A percentile compares a stretch with the other conserved stretches of the same genome.
These are phyloP conservation scores for Dryobotodes eremita DNA, from an alignment of 2,888 invertebrate genomes.

Conservation along the genomic window DNA sequence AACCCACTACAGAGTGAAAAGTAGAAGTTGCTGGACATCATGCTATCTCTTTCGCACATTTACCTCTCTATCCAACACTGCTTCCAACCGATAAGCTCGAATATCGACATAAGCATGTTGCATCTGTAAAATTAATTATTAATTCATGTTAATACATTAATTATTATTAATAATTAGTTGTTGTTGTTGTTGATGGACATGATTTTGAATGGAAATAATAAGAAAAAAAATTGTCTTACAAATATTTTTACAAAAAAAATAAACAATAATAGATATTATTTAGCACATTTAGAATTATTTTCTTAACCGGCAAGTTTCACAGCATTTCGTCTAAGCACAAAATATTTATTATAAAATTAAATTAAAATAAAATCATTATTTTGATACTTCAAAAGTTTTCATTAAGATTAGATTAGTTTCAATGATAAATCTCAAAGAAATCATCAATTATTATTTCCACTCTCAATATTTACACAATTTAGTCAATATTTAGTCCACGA, in stretches of 20 bases:
- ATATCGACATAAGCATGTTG: constrained; percentile 91
- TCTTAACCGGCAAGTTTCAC: neutral
- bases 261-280: neutral
- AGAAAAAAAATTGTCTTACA: too few relatives aligned
- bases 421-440: neutral
- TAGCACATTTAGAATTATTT: neutral
- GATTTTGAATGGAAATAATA: constrained; percentile 57
- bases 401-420: neutral
- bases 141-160: constrained; percentile 77
- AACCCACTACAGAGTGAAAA: constrained; percentile 62
- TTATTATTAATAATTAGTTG: constrained; percentile 53
- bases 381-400: neutral
- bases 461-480: constrained; percentile 54
- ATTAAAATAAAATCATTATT: neutral
- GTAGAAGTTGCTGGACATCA: constrained; percentile 67
- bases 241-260: neutral
- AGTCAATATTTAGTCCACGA: constrained; percentile 31
- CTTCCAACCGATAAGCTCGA: constrained; percentile 91
- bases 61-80: constrained; percentile 92
- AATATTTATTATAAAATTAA: neutral
- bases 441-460: constrained; percentile 47
- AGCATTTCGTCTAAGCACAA: neutral
- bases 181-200: constrained; percentile 4
- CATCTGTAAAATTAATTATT: constrained; percentile 88
- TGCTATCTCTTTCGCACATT: constrained; percentile 90